Conservation (phyloP, 1,140 invertebrate genomes). For the Potamilus streckersoni region DNA sequence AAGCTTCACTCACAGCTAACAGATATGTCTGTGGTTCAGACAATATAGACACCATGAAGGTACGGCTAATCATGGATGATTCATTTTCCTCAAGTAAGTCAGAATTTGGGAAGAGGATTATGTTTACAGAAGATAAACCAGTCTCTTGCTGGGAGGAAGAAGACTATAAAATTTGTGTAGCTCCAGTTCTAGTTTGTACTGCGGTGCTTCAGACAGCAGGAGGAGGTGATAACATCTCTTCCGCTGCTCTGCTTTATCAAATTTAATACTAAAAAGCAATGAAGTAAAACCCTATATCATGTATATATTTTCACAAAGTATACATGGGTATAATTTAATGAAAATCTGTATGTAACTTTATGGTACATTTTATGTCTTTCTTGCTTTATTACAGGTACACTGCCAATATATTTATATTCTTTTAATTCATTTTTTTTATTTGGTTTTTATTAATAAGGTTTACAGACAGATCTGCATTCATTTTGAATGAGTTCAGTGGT, state of each 20-base stretch:
- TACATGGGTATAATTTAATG: no score
- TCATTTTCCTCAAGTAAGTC: conserved; percentile 79
- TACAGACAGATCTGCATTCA: no score
- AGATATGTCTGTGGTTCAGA: conserved; percentile 86
- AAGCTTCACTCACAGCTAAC: conserved; percentile 86
- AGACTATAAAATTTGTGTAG: conserved; percentile 81
- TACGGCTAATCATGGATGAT: conserved; percentile 83
- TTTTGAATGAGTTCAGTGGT: no score
- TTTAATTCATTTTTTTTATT: no score
- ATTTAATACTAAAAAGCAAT: conserved; percentile 61
- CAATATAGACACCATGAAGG: conserved; percentile 78
- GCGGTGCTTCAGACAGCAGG: conserved; percentile 85
- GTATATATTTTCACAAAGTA: no score
- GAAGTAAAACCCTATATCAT: no score
- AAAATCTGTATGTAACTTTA: no score
- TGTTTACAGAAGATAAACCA: conserved; percentile 68
- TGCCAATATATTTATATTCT: no score
- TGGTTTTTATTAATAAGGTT: no score
- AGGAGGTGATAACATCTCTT: conserved; percentile 90
- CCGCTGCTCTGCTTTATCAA: conserved; percentile 84
- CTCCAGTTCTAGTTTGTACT: conserved; percentile 87
- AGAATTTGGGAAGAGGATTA: conserved; percentile 43
- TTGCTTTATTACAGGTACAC: no score
- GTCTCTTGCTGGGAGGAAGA: conserved; percentile 87
- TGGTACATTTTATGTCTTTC: no score